A percentile compares a stretch with the other conserved stretches of the same genome.
Evolutionary conservation across 2,888 invertebrate species (phyloP).

Genomic region (Ecdyonurus torrentis): DNA sequence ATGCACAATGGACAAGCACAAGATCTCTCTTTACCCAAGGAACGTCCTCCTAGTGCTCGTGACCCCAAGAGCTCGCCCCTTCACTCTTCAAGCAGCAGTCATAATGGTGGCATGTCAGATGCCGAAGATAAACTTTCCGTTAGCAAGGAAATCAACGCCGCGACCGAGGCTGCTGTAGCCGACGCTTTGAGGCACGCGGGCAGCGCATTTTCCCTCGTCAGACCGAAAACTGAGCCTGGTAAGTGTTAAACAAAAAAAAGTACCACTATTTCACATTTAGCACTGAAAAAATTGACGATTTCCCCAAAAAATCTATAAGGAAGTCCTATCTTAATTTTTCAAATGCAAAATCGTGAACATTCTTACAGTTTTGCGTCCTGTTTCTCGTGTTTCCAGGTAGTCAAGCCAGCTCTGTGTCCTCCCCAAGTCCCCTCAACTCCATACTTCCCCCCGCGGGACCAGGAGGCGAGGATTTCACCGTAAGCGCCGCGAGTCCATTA

Average conservation of each 20-base stretch:
- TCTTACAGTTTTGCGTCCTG: too few relatives aligned
- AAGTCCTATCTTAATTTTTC: not conserved
- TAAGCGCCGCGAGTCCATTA: constrained; percentile 75
- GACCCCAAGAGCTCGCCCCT: constrained; percentile 15
- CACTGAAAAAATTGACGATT: too few relatives aligned
- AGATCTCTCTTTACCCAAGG: constrained; percentile 73
- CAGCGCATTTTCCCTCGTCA: constrained; percentile 74
- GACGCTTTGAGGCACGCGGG: constrained; percentile 60
- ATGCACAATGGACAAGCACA: constrained; percentile 47
- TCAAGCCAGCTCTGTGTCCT: constrained; percentile 19
- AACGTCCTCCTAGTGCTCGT: constrained; percentile 17
- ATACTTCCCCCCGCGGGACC: constrained; percentile 60
- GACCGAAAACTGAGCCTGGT: constrained; percentile 71
- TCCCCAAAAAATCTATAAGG: too few relatives aligned
- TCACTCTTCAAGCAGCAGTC: constrained; percentile 10
- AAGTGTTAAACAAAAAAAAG: constrained; percentile 15
- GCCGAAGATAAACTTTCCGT: not conserved
- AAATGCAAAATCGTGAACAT: too few relatives aligned
- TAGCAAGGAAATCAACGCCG: constrained; percentile 6
- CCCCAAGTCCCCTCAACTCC: constrained; percentile 69
- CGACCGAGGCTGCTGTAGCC: constrained; percentile 35
- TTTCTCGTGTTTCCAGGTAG: too few relatives aligned
- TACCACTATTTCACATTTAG: too few relatives aligned
- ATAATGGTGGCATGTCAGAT: not conserved
- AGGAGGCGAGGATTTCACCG: constrained; percentile 49